These are phyloP conservation scores for Cheilosia impressa DNA, from an alignment of 2,888 invertebrate genomes.

Conservation along the genomic window DNA sequence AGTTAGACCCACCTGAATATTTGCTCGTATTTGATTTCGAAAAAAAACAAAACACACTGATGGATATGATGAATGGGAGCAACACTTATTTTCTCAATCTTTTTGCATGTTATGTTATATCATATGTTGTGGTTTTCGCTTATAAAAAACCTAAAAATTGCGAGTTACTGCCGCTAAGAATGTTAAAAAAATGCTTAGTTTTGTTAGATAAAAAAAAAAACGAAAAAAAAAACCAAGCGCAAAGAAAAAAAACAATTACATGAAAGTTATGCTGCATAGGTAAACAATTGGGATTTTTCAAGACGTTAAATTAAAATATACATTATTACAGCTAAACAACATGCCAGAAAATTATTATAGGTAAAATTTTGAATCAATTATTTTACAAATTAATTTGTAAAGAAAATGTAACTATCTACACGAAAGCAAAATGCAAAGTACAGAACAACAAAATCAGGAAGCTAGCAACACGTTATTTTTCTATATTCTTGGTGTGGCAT, in stretches of 20 bases:
- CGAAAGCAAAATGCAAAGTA: slow-evolving; percentile 63
- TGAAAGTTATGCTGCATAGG: slow-evolving; percentile 13
- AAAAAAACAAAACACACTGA: no score
- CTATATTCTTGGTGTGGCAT: slow-evolving; percentile 39
- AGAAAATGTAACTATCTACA: slow-evolving; percentile 45
- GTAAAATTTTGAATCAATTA: not conserved
- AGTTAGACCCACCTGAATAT: no score
- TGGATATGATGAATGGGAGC: no score
- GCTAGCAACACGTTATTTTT: slow-evolving; percentile 53
- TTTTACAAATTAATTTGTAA: slow-evolving; percentile 15
- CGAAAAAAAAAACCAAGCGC: slow-evolving; percentile 11
- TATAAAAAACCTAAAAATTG: not conserved
- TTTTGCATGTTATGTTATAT: no score
- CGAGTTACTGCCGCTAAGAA: not conserved
- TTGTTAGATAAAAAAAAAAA: slow-evolving; percentile 3
- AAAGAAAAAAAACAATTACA: slow-evolving; percentile 16
- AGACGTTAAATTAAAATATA: not conserved
- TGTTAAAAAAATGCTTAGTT: no score
- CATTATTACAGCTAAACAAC: not conserved
- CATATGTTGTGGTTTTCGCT: no score
- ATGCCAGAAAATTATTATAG: not conserved
- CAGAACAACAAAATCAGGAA: slow-evolving; percentile 68
- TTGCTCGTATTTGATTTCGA: no score
- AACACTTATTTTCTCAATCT: no score
- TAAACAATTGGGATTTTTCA: not conserved